These are phyloP conservation scores for Thamnophis elegans DNA, from an alignment of 2,797 vertebrate species.

Conservation along the genomic window DNA sequence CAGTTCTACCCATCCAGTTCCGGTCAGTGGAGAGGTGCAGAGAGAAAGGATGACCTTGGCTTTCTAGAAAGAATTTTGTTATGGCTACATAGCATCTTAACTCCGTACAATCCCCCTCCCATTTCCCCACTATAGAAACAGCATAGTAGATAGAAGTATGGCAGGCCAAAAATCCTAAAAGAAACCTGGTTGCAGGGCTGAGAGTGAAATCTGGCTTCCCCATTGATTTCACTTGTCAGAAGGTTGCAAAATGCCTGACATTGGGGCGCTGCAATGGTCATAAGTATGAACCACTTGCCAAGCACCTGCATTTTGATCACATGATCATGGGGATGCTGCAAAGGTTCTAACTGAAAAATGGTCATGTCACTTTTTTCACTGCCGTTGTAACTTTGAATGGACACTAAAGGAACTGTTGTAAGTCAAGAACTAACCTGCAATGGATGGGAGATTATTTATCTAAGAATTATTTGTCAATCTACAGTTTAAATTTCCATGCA, in stretches of 20 bases:
- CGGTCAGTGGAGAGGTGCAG: too few relatives aligned
- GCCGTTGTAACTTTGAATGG: background rate
- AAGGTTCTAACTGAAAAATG: background rate
- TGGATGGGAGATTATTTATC: background rate
- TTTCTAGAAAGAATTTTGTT: too few relatives aligned
- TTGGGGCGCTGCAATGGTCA: background rate
- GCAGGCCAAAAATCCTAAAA: too few relatives aligned
- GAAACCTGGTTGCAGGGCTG: too few relatives aligned
- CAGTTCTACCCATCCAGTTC: too few relatives aligned
- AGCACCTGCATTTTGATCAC: background rate
- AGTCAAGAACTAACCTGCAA: background rate
- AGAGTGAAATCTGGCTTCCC: background rate
- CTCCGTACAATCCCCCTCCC: too few relatives aligned
- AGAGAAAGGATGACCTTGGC: too few relatives aligned
- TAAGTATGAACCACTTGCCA: background rate
- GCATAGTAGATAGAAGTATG: too few relatives aligned
- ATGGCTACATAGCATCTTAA: too few relatives aligned
- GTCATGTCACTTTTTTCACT: background rate
- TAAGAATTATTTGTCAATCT: background rate
- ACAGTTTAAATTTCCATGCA: background rate
- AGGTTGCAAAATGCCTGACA: background rate
- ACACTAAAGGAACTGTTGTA: background rate
- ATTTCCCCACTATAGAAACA: too few relatives aligned
- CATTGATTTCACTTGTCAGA: background rate
- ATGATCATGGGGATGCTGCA: background rate